Conservation (phyloP, 64 coral and sea anemone genomes). For the Montipora cactus region DNA sequence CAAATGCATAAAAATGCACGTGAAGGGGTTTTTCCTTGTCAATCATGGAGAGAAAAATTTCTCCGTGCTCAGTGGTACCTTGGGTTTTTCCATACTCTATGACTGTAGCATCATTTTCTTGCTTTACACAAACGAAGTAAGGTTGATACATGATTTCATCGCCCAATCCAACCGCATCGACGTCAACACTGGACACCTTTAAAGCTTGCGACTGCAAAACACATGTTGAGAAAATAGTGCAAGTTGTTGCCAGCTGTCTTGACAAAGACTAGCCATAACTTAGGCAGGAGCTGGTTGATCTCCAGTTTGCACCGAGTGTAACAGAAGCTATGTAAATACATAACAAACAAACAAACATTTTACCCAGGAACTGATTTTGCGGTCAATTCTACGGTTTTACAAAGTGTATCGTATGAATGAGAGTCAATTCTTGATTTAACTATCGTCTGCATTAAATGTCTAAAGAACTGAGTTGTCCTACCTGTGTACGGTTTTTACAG, state of each 20-base stretch:
- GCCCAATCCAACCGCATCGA: slow-evolving; percentile 35
- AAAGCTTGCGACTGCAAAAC: slow-evolving; percentile 2
- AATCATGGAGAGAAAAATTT: slow-evolving; percentile 35
- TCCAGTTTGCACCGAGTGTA: too few species aligned
- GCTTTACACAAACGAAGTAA: slow-evolving; percentile 42
- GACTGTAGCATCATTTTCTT: background rate
- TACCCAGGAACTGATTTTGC: too few species aligned
- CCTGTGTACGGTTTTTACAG: too few species aligned
- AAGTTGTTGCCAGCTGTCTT: background rate
- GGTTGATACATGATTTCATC: slow-evolving; percentile 36
- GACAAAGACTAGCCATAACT: too few species aligned
- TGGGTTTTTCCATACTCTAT: slow-evolving; percentile 48
- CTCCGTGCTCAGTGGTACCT: slow-evolving; percentile 29
- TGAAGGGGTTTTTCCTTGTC: slow-evolving; percentile 22
- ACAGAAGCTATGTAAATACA: too few species aligned
- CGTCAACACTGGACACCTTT: slow-evolving; percentile 22
- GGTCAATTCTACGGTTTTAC: too few species aligned
- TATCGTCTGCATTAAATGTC: too few species aligned
- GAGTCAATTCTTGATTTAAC: too few species aligned
- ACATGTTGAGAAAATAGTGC: background rate
- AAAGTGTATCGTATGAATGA: too few species aligned
- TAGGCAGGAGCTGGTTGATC: too few species aligned
- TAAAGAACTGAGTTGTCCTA: too few species aligned
- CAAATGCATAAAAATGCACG: slow-evolving; percentile 48
- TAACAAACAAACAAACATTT: too few species aligned